Percentiles rank a stretch among this genome's conserved stretches.
Evolutionary conservation across 1,140 invertebrate species (phyloP).

Genomic region (Cydia amplana): DNA sequence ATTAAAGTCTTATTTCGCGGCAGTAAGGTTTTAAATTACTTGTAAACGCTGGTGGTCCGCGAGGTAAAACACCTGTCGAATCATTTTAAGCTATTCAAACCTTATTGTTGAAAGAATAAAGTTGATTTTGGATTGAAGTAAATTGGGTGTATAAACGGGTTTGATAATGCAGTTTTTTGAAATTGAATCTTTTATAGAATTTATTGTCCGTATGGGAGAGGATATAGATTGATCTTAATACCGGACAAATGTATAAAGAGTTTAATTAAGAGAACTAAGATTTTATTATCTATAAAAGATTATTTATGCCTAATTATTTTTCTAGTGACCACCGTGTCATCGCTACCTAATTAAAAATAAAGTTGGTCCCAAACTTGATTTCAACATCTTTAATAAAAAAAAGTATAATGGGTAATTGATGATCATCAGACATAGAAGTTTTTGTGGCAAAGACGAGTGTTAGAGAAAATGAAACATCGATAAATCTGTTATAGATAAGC

Average conservation of each 20-base stretch:
- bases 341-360: constrained; percentile 12
- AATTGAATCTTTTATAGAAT: constrained; percentile 25
- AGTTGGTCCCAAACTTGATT: background rate
- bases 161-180: constrained; percentile 18
- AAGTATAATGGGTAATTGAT: too few species aligned
- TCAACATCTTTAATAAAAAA: background rate
- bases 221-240: constrained; percentile 28
- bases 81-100: background rate
- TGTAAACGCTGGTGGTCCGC: background rate
- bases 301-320: constrained; percentile 11
- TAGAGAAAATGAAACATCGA: too few species aligned
- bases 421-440: too few species aligned
- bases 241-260: constrained; percentile 14
- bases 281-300: constrained; percentile 14
- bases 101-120: background rate
- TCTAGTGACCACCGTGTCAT: background rate
- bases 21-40: background rate
- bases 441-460: too few species aligned
- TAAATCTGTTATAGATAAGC: too few species aligned
- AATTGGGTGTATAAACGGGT: constrained; percentile 11
- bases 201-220: constrained; percentile 15
- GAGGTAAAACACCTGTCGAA: background rate
- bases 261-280: constrained; percentile 30
- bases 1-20: constrained; percentile 5
- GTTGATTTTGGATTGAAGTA: background rate